These are phyloP conservation scores for Zaprionus capensis DNA, from an alignment of 1,140 invertebrate species.

Conservation along the genomic window DNA sequence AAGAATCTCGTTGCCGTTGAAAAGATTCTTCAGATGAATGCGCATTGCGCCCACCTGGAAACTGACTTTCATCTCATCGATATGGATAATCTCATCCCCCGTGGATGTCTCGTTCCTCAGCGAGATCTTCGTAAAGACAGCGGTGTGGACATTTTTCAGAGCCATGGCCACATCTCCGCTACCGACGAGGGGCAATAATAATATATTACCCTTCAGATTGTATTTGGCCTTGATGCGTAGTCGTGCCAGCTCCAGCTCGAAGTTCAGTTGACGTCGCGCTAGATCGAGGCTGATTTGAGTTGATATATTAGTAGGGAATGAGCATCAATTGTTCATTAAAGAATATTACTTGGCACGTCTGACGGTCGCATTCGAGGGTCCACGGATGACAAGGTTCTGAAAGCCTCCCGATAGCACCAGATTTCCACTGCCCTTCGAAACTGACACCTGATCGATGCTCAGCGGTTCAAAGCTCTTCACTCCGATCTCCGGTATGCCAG, in stretches of 20 bases:
- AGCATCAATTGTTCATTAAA: neutral
- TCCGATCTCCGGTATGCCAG: conserved; percentile 85
- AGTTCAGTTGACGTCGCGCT: conserved; percentile 84
- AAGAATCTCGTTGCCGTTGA: conserved; percentile 86
- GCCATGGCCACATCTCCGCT: conserved; percentile 85
- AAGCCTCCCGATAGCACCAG: conserved; percentile 84
- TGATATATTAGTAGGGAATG: neutral
- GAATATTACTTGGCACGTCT: conserved; percentile 62
- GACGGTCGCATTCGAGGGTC: conserved; percentile 85
- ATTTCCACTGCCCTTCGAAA: conserved; percentile 85
- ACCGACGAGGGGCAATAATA: conserved; percentile 86
- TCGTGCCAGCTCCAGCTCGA: conserved; percentile 85
- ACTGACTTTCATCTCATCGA: conserved; percentile 86
- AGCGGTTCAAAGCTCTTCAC: conserved; percentile 85
- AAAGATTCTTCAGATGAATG: conserved; percentile 86
- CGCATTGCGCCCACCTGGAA: conserved; percentile 85
- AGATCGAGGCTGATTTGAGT: conserved; percentile 83
- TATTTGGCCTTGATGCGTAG: conserved; percentile 86
- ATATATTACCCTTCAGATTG: conserved; percentile 86
- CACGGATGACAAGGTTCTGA: conserved; percentile 84
- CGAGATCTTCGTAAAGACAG: conserved; percentile 85
- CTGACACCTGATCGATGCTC: conserved; percentile 84
- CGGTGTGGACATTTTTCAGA: conserved; percentile 85
- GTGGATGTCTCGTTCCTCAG: conserved; percentile 80
- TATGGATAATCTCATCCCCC: conserved; percentile 84